Evolutionary conservation across 2,113 vertebrate genomes (phyloP).

Genomic region (Vulpes ferrilata): DNA sequence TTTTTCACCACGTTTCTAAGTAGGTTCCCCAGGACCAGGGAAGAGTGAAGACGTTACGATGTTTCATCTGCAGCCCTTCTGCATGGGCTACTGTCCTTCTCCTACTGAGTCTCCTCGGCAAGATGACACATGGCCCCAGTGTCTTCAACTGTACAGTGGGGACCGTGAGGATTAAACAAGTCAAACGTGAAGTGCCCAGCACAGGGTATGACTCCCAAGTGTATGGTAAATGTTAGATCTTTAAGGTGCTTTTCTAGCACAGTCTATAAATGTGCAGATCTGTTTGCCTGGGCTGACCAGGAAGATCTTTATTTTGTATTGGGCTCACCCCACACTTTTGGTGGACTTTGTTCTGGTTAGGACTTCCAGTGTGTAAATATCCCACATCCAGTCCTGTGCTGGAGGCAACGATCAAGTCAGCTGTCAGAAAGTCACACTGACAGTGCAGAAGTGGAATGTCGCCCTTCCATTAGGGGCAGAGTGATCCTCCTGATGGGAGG

Average conservation of each 20-base stretch:
- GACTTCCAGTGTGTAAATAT: neutral
- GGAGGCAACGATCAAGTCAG: neutral
- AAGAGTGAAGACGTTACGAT: neutral
- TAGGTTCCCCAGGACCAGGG: neutral
- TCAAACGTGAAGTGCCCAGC: neutral
- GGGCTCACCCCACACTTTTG: neutral
- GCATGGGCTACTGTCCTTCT: neutral
- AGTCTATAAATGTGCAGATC: neutral
- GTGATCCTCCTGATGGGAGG: neutral
- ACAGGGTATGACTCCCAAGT: neutral
- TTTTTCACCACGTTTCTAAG: neutral
- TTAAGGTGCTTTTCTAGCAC: neutral
- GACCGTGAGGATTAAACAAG: neutral
- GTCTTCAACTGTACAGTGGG: neutral
- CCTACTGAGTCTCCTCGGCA: neutral
- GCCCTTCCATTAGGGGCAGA: neutral
- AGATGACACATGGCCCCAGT: neutral
- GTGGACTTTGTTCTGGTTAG: neutral
- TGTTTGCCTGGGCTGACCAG: neutral
- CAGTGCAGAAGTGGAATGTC: neutral
- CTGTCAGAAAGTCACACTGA: neutral
- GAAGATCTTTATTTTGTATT: neutral
- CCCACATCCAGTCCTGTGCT: neutral
- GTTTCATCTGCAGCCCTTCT: neutral
- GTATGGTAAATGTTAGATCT: neutral